phyloP scores from a whole-genome alignment of 2,888 invertebrate species.

The Campaea margaritaria region DNA sequence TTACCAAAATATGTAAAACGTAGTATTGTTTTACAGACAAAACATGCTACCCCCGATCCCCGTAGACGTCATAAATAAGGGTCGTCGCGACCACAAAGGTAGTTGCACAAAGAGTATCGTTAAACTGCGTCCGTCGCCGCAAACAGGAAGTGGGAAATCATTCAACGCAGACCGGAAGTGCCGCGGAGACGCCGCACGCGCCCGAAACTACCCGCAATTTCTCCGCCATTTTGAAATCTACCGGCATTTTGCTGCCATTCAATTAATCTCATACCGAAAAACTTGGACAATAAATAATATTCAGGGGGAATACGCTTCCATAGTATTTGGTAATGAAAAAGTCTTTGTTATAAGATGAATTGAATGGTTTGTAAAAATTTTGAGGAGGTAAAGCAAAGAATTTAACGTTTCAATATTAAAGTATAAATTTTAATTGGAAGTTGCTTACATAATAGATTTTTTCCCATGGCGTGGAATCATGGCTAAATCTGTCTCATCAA shows the following conservation, averaged over 20 bases:
- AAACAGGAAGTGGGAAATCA: conserved; percentile 77
- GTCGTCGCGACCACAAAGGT: conserved; percentile 51
- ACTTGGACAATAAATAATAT: conserved; percentile 69
- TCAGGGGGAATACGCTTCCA: conserved; percentile 51
- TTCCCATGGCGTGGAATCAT: no score
- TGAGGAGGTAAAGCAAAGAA: conserved; percentile 12
- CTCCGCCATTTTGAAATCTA: conserved; percentile 35
- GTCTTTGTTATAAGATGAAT: conserved; percentile 64
- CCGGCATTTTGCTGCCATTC: conserved; percentile 54
- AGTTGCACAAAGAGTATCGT: conserved; percentile 62
- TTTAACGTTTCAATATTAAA: conserved; percentile 2
- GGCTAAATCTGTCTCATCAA: no score
- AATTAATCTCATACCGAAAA: conserved; percentile 69
- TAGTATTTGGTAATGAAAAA: conserved; percentile 55
- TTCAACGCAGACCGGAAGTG: conserved; percentile 69
- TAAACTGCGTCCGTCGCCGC: conserved; percentile 55
- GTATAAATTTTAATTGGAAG: conserved; percentile 7
- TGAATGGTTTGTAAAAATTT: conserved; percentile 50
- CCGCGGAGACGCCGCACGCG: conserved; percentile 65
- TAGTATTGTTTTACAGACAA: conserved; percentile 22
- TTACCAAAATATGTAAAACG: background rate
- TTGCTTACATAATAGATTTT: no score
- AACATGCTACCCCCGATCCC: conserved; percentile 12
- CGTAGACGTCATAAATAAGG: conserved; percentile 67
- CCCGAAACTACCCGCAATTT: conserved; percentile 62